These are phyloP conservation scores for Toxotes chatareus DNA, from an alignment of 2,113 vertebrate species.

Conservation along the genomic window DNA sequence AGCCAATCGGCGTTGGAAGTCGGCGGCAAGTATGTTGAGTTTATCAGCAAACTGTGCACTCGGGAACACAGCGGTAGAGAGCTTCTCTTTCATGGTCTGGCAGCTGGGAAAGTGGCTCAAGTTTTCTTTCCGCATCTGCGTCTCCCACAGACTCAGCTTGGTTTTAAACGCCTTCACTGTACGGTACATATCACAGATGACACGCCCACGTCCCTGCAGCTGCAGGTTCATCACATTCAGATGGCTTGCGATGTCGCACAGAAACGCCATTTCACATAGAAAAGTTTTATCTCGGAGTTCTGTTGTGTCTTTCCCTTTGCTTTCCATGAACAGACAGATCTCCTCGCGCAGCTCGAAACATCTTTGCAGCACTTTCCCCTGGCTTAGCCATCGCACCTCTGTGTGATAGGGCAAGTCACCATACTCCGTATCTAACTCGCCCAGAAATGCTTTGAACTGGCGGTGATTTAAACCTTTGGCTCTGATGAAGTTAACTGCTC, in stretches of 20 bases:
- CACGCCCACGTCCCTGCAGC: constrained; percentile 25
- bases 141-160: constrained; percentile 31
- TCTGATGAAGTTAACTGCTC: constrained; percentile 24
- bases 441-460: constrained; percentile 32
- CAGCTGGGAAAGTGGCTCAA: constrained; percentile 44
- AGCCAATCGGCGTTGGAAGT: constrained; percentile 22
- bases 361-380: constrained; percentile 2
- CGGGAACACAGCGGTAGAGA: constrained; percentile 16
- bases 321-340: constrained; percentile 51
- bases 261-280: constrained; percentile 26
- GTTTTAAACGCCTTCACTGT: constrained; percentile 29
- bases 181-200: neutral
- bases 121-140: constrained; percentile 42
- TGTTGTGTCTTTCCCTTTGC: constrained; percentile 19
- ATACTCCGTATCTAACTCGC: neutral
- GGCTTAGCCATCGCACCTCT: constrained; percentile 21
- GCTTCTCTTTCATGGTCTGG: constrained; percentile 40
- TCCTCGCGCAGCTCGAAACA: constrained; percentile 43
- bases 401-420: constrained; percentile 14
- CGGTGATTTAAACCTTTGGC: constrained; percentile 42
- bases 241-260: too few relatives aligned
- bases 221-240: constrained; percentile 2
- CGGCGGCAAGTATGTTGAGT: constrained; percentile 19
- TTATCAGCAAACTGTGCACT: constrained; percentile 42
- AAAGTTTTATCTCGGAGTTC: constrained; percentile 28